Evolutionary conservation across 2,113 vertebrate genomes (phyloP), one percentile per base, ranked within the genome.

Genomic region (Etia nguti): DNA sequence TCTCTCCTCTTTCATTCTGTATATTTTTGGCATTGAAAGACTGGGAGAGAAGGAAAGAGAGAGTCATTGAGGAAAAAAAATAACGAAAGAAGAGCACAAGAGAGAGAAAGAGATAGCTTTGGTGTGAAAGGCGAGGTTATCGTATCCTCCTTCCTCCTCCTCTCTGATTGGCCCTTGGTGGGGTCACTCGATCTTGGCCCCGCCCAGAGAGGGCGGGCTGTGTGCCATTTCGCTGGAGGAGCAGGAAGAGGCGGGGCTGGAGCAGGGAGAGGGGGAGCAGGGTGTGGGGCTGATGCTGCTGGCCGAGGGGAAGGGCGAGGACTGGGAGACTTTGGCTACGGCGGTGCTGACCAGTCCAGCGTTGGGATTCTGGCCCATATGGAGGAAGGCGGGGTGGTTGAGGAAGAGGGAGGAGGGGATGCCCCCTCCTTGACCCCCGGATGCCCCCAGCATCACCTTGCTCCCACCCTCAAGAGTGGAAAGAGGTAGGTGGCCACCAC

Each of bases 401-500:
- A 98, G 96, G 96, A 98, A 98, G 89, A 98, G 97, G 22, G 97
- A 96, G 26, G 97, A 97, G 65, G 96, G 96, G 85, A 98, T 96
- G 86, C 95, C 95, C 31, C 96, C 97, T 8, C 95, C 94, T 68
- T 97, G 96, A 34, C 96, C 94, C 11, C 96, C 96, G 6, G 95
- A 93, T 41, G 96, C 95, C 90, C 97, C 97, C 92, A 98, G 93
- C 94, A 98, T 93, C 95, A 98, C 93, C 95, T 97, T 97, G 85
- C 97, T 97, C 87, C 94, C 96, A 82, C 97, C 94, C 88, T 98
- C 97, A 97, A 98, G 98, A 97, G 97, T 98, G 97, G 97, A 97
- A 97, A 98, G 97, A 92, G 97, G 97, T 95, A 98, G 97, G 94
- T 97, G 97, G 93, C 98, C 97, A 98, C 97, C 98, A 98, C 96